Percentiles rank a stretch among this genome's conserved stretches.
These are phyloP conservation scores for Uropetala carovei DNA, from an alignment of 2,888 invertebrate genomes.

Conservation along the genomic window DNA sequence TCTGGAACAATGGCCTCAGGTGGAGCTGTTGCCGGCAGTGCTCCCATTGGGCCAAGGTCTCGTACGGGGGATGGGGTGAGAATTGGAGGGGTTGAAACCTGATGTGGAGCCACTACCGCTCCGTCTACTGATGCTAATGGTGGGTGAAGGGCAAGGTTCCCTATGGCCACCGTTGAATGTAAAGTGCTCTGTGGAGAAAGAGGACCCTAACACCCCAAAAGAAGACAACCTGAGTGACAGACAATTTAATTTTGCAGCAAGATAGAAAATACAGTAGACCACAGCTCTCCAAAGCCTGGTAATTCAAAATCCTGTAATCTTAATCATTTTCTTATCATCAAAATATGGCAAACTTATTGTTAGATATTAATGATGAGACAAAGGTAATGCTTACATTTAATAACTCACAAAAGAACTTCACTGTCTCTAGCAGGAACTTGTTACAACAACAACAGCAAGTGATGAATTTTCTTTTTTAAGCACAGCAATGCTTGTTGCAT, in stretches of 20 bases:
- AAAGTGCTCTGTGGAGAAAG: slow-evolving; percentile 75
- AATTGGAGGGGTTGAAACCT: slow-evolving; percentile 67
- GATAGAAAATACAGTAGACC: too few relatives aligned
- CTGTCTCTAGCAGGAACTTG: slow-evolving; percentile 11
- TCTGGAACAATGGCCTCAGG: slow-evolving; percentile 21
- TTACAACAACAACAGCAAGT: slow-evolving; percentile 2
- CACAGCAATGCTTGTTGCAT: slow-evolving; percentile 12
- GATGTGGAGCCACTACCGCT: slow-evolving; percentile 67
- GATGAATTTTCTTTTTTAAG: neutral
- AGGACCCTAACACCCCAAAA: slow-evolving; percentile 72
- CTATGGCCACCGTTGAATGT: slow-evolving; percentile 69
- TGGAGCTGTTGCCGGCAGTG: slow-evolving; percentile 18
- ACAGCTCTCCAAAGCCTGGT: too few relatives aligned
- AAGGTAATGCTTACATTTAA: neutral
- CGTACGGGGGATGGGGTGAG: slow-evolving; percentile 46
- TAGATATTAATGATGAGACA: neutral
- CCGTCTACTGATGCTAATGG: slow-evolving; percentile 68
- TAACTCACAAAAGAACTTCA: slow-evolving; percentile 36
- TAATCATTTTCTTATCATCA: too few relatives aligned
- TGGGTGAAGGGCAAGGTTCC: slow-evolving; percentile 58
- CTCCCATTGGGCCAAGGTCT: neutral
- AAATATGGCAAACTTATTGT: too few relatives aligned
- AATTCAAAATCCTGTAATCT: too few relatives aligned
- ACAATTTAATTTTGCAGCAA: too few relatives aligned
- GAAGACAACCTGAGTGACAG: neutral